A percentile compares a stretch with the other conserved stretches of the same genome.
phyloP scores from a whole-genome alignment of 2,888 invertebrate species.

The Chymomyza procnemis region DNA sequence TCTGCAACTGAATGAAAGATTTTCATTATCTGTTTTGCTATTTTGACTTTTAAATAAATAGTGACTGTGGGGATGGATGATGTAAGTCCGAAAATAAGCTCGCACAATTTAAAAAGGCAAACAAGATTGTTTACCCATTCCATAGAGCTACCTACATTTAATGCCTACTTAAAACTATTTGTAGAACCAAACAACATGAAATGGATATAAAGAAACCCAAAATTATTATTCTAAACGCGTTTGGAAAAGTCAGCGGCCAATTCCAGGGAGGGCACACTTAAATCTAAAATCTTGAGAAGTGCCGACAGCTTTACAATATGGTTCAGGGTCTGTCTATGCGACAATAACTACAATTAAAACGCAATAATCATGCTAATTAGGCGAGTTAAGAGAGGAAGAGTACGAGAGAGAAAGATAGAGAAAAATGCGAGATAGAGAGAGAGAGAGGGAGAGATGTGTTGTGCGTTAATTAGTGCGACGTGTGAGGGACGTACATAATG shows the following conservation, averaged over 20 bases:
- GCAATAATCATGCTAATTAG: background rate
- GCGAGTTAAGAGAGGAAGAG: too few species aligned
- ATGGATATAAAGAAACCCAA: background rate
- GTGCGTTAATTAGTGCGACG: conserved; percentile 36
- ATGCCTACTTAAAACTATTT: background rate
- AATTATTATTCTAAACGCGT: background rate
- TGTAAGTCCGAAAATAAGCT: background rate
- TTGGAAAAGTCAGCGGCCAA: background rate
- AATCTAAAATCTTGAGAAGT: background rate
- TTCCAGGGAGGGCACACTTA: background rate
- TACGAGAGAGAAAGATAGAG: background rate
- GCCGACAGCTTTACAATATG: background rate
- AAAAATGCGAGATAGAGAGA: background rate
- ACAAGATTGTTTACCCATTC: background rate
- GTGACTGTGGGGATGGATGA: too few species aligned
- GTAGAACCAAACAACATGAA: background rate
- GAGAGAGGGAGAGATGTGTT: conserved; percentile 1
- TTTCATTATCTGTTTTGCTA: too few species aligned
- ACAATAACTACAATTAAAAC: background rate
- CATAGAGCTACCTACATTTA: background rate
- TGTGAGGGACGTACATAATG: conserved; percentile 31
- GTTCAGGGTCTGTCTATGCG: background rate
- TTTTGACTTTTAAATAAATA: too few species aligned
- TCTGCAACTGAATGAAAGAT: too few species aligned
- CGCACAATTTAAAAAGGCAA: background rate